Evolutionary conservation across 2,113 vertebrate species (phyloP).

Genomic region (Burhinus oedicnemus): DNA sequence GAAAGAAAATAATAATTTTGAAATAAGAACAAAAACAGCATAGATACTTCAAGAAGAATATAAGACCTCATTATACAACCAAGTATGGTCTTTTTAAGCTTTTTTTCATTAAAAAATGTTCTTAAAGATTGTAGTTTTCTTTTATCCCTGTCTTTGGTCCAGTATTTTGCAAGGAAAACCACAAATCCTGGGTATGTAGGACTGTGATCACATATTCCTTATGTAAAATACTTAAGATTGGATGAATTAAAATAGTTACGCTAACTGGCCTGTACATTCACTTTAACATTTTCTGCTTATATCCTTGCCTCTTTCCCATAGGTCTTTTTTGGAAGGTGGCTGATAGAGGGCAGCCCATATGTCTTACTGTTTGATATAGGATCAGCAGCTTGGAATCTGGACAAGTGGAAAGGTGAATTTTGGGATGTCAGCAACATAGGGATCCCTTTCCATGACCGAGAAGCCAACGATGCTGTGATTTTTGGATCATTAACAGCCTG

Average conservation of each 20-base stretch:
- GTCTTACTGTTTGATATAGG: constrained; percentile 92
- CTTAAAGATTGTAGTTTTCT: neutral
- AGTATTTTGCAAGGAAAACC: neutral
- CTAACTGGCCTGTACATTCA: neutral
- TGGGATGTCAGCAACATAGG: constrained; percentile 89
- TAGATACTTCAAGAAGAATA: neutral
- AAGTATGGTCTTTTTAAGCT: neutral
- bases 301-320: constrained; percentile 29
- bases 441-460: constrained; percentile 88
- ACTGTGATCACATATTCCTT: neutral
- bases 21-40: neutral
- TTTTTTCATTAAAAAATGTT: neutral
- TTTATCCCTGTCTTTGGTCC: neutral
- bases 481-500: constrained; percentile 92
- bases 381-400: constrained; percentile 90
- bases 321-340: constrained; percentile 94
- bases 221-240: neutral
- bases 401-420: constrained; percentile 93
- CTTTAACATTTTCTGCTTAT: neutral
- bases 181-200: neutral
- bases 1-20: neutral
- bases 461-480: constrained; percentile 91
- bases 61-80: neutral
- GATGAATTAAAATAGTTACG: neutral
- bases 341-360: constrained; percentile 93